Evolutionary conservation across 2,113 vertebrate genomes (phyloP).

Genomic region (Phyllostomus discolor): DNA sequence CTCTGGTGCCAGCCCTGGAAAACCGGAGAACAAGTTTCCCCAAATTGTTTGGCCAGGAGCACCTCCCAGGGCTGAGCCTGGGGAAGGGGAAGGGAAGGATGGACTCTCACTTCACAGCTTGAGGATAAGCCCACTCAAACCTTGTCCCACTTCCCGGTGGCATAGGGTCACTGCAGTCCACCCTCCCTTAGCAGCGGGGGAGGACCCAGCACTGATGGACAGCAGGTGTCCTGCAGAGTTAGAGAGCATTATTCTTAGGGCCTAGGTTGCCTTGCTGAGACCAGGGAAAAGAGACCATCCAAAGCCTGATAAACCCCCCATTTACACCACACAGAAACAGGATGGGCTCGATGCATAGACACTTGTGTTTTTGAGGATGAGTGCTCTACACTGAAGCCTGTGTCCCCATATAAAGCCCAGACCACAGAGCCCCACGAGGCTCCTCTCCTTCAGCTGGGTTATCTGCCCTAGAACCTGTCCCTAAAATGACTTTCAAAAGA

Average conservation of each 20-base stretch:
- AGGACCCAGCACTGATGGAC: not conserved
- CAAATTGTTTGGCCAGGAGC: not conserved
- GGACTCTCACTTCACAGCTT: not conserved
- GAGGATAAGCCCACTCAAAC: not conserved
- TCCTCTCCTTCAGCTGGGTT: not conserved
- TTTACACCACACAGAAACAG: not conserved
- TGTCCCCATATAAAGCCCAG: not conserved
- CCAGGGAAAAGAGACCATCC: not conserved
- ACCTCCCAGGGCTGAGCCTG: not conserved
- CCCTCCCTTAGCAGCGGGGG: not conserved
- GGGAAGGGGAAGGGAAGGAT: no score
- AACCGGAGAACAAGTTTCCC: not conserved
- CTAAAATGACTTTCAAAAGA: not conserved
- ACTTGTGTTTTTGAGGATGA: not conserved
- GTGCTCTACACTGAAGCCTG: not conserved
- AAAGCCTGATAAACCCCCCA: rapidly evolving
- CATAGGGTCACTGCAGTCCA: not conserved
- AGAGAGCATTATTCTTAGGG: not conserved
- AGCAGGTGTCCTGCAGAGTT: not conserved
- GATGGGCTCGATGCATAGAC: not conserved
- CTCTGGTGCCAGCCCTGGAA: not conserved
- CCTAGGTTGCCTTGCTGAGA: not conserved
- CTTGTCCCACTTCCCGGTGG: not conserved
- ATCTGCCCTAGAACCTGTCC: not conserved
- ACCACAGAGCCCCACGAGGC: not conserved